Evolutionary conservation across 2,888 invertebrate species (phyloP), one percentile per base, ranked within the genome.

Genomic region (Gymnoscelis rufifasciata): DNA sequence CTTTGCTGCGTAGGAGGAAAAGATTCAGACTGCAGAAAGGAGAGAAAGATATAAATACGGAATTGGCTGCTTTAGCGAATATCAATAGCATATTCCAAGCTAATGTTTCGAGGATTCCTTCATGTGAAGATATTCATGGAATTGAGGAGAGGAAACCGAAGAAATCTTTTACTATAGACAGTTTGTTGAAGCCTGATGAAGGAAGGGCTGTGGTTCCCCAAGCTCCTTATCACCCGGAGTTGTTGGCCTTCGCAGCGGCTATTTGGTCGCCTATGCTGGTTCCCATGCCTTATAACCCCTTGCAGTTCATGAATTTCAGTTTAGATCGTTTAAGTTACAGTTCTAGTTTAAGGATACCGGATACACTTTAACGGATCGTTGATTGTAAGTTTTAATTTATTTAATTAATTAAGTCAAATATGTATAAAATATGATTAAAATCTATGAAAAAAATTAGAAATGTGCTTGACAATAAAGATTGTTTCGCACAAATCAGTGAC

Each of bases 151-250:
- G 64, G 35, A 71, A 90, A 51, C 91, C 91, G 24, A 93, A 93
- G 64, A 89, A 93, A 53, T 88, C 94, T 1, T 96, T 96, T 68
- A 95, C 95, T 19, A 96, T 95, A 61, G 95, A 95, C 74, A 95
- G 94, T 79, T 91, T 95, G 52, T 94, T 95, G 53, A 57, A 64
- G 46, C 43, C 51, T 31, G 57, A 56, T 27, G 59, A 54, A 47
- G 68, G 54, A 62, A 73, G 77, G 31, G 64, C 51, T 14, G 64
- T 63, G 48, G 51, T 39, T 4, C 55, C 56, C 19, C 38, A 56
- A 24, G 45, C 53, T 49, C 52, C 60, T 5, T 65, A 61, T 47
- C 61, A 59, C 58, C 65, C 74, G 13, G 76, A 72, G 26, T 35
- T 68, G 46, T 28, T 68, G 51, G 74, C 71, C 14, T 57, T 76